Evolutionary conservation across 2,888 invertebrate species (phyloP).

Genomic region (Chesias legatella): DNA sequence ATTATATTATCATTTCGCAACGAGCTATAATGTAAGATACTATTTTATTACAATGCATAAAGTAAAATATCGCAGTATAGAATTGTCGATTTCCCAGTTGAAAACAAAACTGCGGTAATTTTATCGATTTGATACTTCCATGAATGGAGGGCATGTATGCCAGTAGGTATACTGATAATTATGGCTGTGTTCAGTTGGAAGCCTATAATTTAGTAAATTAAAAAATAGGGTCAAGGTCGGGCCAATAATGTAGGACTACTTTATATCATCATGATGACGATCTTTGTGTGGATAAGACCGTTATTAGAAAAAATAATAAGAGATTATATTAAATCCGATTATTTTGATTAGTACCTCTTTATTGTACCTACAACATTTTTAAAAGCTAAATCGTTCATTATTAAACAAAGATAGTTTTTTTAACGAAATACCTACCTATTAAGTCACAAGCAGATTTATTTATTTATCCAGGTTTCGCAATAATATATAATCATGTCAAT

Average conservation of each 20-base stretch:
- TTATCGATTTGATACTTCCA: slow-evolving; percentile 76
- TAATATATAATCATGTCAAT: too few species aligned
- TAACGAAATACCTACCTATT: too few species aligned
- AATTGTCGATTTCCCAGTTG: slow-evolving; percentile 45
- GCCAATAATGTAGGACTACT: slow-evolving; percentile 14
- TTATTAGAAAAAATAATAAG: too few species aligned
- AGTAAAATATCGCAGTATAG: background rate
- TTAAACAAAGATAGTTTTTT: too few species aligned
- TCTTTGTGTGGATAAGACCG: slow-evolving; percentile 15
- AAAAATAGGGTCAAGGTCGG: slow-evolving; percentile 27
- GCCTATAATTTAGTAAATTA: slow-evolving; percentile 9
- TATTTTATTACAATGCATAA: slow-evolving; percentile 2
- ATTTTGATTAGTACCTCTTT: too few species aligned
- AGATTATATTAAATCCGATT: too few species aligned
- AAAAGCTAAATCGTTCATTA: too few species aligned
- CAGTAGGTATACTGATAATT: slow-evolving; percentile 41
- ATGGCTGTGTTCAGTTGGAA: slow-evolving; percentile 36
- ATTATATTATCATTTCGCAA: background rate
- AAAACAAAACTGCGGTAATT: slow-evolving; percentile 79
- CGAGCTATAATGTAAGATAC: background rate
- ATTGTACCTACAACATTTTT: too few species aligned
- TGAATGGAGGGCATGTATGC: slow-evolving; percentile 59
- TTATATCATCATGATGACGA: slow-evolving; percentile 19
- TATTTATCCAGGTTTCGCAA: too few species aligned
- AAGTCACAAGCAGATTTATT: too few species aligned